Percentiles rank a stretch among this genome's conserved stretches.
phyloP scores from a whole-genome alignment of 2,888 invertebrate species.

The Andricus quercusramuli region DNA sequence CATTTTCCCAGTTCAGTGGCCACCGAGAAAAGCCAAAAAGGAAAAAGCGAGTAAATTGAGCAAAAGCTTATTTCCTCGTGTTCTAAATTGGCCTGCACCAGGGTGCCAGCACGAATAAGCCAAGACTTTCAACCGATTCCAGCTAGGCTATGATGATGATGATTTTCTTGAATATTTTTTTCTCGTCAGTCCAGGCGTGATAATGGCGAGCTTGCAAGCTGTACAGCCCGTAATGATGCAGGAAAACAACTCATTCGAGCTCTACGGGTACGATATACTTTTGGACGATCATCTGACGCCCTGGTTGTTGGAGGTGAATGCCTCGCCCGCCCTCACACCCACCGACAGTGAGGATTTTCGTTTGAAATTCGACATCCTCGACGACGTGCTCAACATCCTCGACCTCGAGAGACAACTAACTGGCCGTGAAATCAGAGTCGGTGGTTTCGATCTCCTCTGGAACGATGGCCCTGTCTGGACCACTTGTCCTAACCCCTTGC shows the following conservation, averaged over 20 bases:
- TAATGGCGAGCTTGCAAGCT: slow-evolving; percentile 80
- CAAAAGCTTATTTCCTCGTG: not conserved
- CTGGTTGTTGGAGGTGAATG: slow-evolving; percentile 83
- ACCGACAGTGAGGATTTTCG: slow-evolving; percentile 82
- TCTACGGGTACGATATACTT: slow-evolving; percentile 83
- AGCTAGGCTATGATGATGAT: too few relatives aligned
- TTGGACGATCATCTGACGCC: slow-evolving; percentile 81
- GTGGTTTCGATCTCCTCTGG: slow-evolving; percentile 83
- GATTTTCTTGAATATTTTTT: not conserved
- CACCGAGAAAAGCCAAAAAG: not conserved
- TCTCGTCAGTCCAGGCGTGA: slow-evolving; percentile 72
- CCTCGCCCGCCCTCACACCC: slow-evolving; percentile 82
- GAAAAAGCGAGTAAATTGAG: too few relatives aligned
- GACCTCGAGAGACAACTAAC: slow-evolving; percentile 81
- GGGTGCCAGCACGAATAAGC: not conserved
- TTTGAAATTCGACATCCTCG: slow-evolving; percentile 81
- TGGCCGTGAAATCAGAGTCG: slow-evolving; percentile 81
- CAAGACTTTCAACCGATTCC: not conserved
- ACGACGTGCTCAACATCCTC: slow-evolving; percentile 81
- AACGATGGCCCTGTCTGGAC: slow-evolving; percentile 80
- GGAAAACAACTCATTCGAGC: slow-evolving; percentile 82
- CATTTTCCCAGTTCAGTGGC: not conserved
- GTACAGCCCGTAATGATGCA: slow-evolving; percentile 81
- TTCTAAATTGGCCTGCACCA: not conserved
- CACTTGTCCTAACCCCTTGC: slow-evolving; percentile 61